Conservation (phyloP, 2,113 vertebrate species). For the Lanius collurio region DNA sequence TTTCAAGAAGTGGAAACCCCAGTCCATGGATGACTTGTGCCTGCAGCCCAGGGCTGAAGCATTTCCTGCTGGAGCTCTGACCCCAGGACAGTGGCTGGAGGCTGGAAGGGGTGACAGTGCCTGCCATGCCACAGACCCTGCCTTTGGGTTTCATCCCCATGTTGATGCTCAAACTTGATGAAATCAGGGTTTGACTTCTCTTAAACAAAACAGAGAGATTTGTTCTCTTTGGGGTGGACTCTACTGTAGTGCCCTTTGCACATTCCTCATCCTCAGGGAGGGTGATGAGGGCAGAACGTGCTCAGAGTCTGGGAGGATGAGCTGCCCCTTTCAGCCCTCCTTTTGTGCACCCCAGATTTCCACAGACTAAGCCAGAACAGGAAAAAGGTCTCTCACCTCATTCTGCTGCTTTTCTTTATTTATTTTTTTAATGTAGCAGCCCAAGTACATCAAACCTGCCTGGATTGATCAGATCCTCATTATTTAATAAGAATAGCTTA, state of each 20-base stretch:
- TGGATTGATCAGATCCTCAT: neutral
- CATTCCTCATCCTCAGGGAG: neutral
- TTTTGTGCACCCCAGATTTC: neutral
- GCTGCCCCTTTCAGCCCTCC: neutral
- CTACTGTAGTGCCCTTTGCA: neutral
- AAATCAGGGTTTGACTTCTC: neutral
- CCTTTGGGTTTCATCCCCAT: neutral
- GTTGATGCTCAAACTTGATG: neutral
- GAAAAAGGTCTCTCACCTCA: neutral
- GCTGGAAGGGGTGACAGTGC: neutral
- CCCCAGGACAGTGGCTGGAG: neutral
- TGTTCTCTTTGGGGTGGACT: neutral
- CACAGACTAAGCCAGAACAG: neutral
- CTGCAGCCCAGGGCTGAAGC: neutral
- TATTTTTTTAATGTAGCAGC: neutral
- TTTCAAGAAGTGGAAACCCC: neutral
- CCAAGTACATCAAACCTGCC: neutral
- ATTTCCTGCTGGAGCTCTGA: neutral
- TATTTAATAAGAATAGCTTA: neutral
- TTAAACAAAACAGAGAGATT: neutral
- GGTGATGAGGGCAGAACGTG: neutral
- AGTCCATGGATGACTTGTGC: neutral
- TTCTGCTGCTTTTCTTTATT: neutral
- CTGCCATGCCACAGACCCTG: neutral
- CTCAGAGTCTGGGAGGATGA: neutral